Percentiles rank a stretch among this genome's conserved stretches.
phyloP scores from a whole-genome alignment of 2,888 invertebrate genomes.

The Himalopsyche japonica region DNA sequence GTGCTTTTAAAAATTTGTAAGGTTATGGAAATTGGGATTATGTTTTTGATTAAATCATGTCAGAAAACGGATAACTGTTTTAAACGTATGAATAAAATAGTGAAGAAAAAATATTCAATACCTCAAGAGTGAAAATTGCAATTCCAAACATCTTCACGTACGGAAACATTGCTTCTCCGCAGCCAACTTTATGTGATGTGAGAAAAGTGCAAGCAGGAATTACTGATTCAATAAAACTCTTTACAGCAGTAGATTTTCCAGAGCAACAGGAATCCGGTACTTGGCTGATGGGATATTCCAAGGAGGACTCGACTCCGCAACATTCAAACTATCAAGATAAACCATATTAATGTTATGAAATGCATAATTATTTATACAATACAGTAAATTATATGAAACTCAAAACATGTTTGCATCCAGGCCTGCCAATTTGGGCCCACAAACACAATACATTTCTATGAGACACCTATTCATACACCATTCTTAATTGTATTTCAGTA shows the following conservation, averaged over 20 bases:
- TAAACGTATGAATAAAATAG: neutral
- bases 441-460: no score
- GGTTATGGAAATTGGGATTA: no score
- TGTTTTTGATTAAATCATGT: no score
- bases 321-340: constrained; percentile 56
- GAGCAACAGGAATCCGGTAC: constrained; percentile 58
- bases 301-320: constrained; percentile 56
- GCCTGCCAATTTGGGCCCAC: no score
- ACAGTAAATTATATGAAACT: no score
- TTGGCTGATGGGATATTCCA: constrained; percentile 48
- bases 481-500: no score
- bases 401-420: no score
- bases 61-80: neutral
- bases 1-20: no score
- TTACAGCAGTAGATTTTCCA: neutral
- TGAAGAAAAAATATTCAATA: neutral
- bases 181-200: neutral
- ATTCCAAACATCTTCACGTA: neutral
- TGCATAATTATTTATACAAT: no score
- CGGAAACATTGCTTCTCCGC: neutral
- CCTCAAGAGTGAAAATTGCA: neutral
- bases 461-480: no score
- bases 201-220: neutral
- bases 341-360: no score
- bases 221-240: neutral